Base-by-base conservation (phyloP, 2,888 invertebrate genomes). In the Drosophila ustulata region DNA sequence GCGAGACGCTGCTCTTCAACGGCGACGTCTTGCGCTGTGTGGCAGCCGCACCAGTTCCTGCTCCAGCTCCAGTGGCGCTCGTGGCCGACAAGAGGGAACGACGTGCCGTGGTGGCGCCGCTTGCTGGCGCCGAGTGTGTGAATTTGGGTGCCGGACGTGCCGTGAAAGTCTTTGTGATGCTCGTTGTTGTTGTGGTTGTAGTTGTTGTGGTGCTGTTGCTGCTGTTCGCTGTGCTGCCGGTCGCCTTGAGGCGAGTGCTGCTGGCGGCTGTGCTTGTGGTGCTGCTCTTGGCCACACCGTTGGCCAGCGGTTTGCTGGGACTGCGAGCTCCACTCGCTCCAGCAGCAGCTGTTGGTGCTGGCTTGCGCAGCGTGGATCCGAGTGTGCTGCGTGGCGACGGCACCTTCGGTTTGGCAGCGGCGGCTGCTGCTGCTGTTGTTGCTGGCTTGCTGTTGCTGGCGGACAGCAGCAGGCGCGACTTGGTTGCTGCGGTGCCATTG, bases 91-190 rank as follows among this genome's bases (percentile, higher is more conserved):
- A 67, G 45, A 58, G 79, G 18, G 66, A 66, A 50, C 86, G 82
- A 52, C 91, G 91, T n/a, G 73, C 59, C 26, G 77, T 75, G 49
- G 70, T 78, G 26, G 83, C 71, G 25, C 47, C 66, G 51, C 57
- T 68, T 8, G 28, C 23, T 47, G 71, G 72, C 34, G 74, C 64
- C 43, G 72, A 70, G 43, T 86, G 88, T 30, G 65, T 85, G 45
- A 83, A 82, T 63, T 90, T 91, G 9, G 91, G 91, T 49, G 91
- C 91, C 55, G 91, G 90, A 39, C 90, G 90, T 41, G 90, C 91
- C 18, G 89, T 89, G 51, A 91, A 91, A 68, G 85, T 83, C 78
- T 90, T 91, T 56, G 90, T 82, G n/a, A 62, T 78, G 63, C 85
- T 80, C 9, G 86, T 78, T 28, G 79, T 79, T 32, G 83, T 80